Evolutionary conservation across 1,140 invertebrate genomes (phyloP), one percentile per base, ranked within the genome.

Genomic region (Tetranychus cinnabarinus): DNA sequence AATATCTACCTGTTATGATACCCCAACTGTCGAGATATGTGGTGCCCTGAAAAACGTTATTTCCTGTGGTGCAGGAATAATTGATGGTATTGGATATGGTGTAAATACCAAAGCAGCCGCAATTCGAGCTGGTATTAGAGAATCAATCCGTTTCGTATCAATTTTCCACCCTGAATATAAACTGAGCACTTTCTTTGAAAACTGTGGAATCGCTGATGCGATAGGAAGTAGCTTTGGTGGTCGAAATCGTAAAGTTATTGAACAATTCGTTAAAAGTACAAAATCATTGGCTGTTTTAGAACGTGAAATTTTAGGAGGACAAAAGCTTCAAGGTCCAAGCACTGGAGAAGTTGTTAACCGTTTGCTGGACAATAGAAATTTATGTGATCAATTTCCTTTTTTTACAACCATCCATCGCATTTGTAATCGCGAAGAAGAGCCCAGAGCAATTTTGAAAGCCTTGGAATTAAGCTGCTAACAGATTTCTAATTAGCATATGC

Each of bases 81-180:
- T 89, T 2, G 96, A 98, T 72, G 96, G 96, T 33, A 74, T 98
- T 5, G 82, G 82, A 34, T 82, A 85, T 57, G 95, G 95, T 7
- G 95, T 98, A 69, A 99, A 99, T 71, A 99, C 95, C 12, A 99
- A 99, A 74, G 93, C 96, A 0, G 96, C 96, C 1, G 85, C 98
- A 0, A 97, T 99, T 68, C 79, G 96, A 62, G 75, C 98, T 12
- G 95, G 96, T 23, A 78, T 97, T 0, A 97, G 95, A 88, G 92
- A 96, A 73, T 95, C 93, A 83, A 90, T 91, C 65, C 86, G 87
- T 69, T 93, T 92, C 69, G 85, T 88, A 2, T 83, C 91, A 65
- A 79, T 84, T 37, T 91, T 90, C 72, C 90, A 86, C 70, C 82
- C 85, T 3, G 70, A 66, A 15, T 62, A 58, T 39, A 10, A 35